Evolutionary conservation across 2,797 vertebrate genomes (phyloP).

Genomic region (Cygnus olor): DNA sequence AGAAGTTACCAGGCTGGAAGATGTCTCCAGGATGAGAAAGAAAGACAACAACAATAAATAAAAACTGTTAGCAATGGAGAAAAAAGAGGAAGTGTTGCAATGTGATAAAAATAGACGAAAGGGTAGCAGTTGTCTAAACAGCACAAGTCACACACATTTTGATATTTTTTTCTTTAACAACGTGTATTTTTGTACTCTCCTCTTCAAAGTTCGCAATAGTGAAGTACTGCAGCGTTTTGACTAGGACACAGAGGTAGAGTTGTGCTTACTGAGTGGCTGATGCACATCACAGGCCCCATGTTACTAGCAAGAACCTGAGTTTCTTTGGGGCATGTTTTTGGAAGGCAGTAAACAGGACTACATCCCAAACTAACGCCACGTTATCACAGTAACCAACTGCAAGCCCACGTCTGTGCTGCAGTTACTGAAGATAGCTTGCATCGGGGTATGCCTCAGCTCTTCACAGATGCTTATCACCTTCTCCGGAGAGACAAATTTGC

Average conservation of each 20-base stretch:
- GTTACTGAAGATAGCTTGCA: not conserved
- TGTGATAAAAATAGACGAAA: not conserved
- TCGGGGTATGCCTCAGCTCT: not conserved
- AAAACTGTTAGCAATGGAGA: not conserved
- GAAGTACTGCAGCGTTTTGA: not conserved
- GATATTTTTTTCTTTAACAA: not conserved
- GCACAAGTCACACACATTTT: not conserved
- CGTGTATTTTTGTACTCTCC: not conserved
- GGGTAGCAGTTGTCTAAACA: not conserved
- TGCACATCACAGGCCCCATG: accelerated
- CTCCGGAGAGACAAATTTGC: not conserved
- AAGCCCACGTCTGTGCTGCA: not conserved
- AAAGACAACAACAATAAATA: not conserved
- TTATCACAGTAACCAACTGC: not conserved
- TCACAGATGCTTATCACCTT: not conserved
- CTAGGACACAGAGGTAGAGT: not conserved
- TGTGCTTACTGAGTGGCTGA: not conserved
- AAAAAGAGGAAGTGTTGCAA: not conserved
- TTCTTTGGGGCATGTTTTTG: not conserved
- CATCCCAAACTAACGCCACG: not conserved
- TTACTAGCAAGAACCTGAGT: not conserved
- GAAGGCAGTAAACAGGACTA: not conserved
- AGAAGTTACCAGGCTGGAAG: not conserved
- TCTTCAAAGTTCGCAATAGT: not conserved
- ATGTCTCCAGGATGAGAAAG: not conserved